Conservation (phyloP, 2,888 invertebrate genomes). For the Zygogramma bicolorata region DNA sequence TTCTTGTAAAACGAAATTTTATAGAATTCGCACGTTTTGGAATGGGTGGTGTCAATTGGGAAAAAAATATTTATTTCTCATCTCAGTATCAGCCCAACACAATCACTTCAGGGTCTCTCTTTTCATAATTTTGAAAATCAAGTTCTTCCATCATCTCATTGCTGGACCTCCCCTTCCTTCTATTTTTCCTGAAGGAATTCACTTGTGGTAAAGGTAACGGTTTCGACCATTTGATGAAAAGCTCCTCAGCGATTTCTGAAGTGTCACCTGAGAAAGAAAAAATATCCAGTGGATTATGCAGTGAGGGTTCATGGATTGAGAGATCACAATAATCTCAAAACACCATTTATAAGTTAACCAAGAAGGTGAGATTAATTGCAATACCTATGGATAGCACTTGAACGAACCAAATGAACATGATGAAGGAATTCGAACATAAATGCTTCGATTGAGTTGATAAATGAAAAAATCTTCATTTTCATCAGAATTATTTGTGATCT, state of each 20-base stretch:
- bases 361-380: no score
- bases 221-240: conserved; percentile 51
- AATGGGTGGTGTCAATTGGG: background rate
- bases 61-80: background rate
- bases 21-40: background rate
- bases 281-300: background rate
- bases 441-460: no score
- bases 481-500: no score
- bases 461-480: no score
- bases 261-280: conserved; percentile 56
- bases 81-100: conserved; percentile 21
- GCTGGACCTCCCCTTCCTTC: conserved; percentile 23
- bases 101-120: conserved; percentile 18
- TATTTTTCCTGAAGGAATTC: background rate
- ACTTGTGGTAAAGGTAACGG: background rate
- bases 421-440: no score
- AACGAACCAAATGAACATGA: no score
- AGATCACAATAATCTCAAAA: no score
- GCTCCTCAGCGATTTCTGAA: conserved; percentile 53
- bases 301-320: no score
- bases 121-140: conserved; percentile 20
- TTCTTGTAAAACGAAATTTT: background rate
- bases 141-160: conserved; percentile 20
- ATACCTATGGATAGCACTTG: no score
- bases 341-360: no score